Evolutionary conservation across 2,113 vertebrate species (phyloP).

Genomic region (Sebastes schlegelii): DNA sequence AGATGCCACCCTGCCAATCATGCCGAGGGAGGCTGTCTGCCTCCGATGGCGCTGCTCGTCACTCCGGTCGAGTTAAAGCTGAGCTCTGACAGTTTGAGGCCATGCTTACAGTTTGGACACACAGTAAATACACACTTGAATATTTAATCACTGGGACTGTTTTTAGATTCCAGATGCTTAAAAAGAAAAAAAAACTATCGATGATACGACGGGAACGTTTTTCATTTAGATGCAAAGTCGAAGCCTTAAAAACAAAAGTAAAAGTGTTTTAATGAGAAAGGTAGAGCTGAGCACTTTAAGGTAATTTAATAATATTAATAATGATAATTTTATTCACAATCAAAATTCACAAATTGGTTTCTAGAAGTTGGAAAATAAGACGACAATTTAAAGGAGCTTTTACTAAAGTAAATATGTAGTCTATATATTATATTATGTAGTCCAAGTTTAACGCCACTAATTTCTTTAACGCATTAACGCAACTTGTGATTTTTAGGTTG

Average conservation of each 20-base stretch:
- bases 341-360: too few relatives aligned
- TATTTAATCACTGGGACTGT: slow-evolving; percentile 47
- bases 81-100: slow-evolving; percentile 73
- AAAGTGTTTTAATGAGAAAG: too few relatives aligned
- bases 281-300: not conserved
- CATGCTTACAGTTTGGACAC: slow-evolving; percentile 43
- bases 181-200: not conserved
- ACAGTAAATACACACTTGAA: slow-evolving; percentile 27
- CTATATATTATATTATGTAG: not conserved
- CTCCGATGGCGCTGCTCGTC: slow-evolving; percentile 50
- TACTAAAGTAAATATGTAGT: not conserved
- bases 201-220: not conserved
- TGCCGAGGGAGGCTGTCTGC: slow-evolving; percentile 43
- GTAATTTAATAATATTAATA: too few relatives aligned
- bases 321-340: too few relatives aligned
- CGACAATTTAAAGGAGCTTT: too few relatives aligned
- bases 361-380: too few relatives aligned
- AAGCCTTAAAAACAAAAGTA: too few relatives aligned
- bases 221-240: not conserved
- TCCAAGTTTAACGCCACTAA: too few relatives aligned
- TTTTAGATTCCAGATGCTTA: slow-evolving; percentile 4
- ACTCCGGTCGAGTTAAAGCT: slow-evolving; percentile 64
- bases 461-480: too few relatives aligned
- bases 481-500: too few relatives aligned
- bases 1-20: slow-evolving; percentile 62